These are phyloP conservation scores for Perognathus longimembris DNA, from an alignment of 2,113 vertebrate species.

Conservation along the genomic window DNA sequence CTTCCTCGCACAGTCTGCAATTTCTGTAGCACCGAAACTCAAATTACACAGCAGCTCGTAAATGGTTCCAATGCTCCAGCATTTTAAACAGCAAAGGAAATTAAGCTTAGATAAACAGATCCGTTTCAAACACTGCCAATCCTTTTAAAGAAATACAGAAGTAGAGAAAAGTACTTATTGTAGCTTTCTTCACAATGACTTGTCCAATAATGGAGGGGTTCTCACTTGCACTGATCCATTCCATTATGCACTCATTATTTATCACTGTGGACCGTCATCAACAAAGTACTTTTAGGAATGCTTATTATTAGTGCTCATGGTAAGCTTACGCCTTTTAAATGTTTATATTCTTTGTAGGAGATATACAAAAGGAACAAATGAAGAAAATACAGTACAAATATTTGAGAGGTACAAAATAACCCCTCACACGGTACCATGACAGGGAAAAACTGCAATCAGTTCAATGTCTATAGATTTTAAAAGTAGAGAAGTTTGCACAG, in stretches of 20 bases:
- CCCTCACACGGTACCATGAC: not conserved
- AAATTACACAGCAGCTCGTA: not conserved
- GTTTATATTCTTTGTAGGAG: not conserved
- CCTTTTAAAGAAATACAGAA: not conserved
- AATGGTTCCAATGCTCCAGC: not conserved
- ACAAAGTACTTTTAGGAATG: too few relatives aligned
- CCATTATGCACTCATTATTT: too few relatives aligned
- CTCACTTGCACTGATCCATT: not conserved
- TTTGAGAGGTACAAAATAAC: not conserved
- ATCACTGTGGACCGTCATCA: too few relatives aligned
- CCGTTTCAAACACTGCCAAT: not conserved
- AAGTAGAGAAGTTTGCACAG: not conserved
- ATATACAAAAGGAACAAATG: not conserved
- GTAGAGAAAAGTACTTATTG: not conserved
- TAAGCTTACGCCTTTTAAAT: too few relatives aligned
- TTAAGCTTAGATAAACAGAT: conserved; percentile 10
- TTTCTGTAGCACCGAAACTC: not conserved
- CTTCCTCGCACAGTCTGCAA: not conserved
- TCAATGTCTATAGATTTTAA: not conserved
- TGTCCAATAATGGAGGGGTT: not conserved
- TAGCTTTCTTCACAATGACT: not conserved
- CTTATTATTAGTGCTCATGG: too few relatives aligned
- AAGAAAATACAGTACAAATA: not conserved
- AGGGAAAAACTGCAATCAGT: not conserved
- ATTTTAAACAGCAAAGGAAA: not conserved